Conservation (phyloP, 2,888 invertebrate species). For the Acanthacorydalis orientalis region DNA sequence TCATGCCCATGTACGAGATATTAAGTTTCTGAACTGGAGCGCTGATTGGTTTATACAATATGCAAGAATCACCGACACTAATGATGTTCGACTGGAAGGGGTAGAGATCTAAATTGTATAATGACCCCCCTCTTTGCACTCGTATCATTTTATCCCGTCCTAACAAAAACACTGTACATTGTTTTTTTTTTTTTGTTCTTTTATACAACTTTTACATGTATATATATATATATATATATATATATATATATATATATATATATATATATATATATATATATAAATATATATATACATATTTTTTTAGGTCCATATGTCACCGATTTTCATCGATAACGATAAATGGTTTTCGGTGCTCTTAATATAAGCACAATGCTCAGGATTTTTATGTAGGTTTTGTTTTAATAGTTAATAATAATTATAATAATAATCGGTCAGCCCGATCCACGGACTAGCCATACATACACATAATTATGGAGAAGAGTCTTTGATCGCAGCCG, state of each 20-base stretch:
- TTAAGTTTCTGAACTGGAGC: background rate
- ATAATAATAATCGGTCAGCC: background rate
- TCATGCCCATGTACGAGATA: background rate
- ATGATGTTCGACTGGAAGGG: background rate
- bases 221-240: too few relatives aligned
- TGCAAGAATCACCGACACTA: background rate
- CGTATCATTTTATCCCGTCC: slow-evolving; percentile 5
- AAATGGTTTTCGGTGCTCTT: background rate
- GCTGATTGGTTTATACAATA: background rate
- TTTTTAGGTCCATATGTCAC: background rate
- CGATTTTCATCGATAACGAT: background rate
- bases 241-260: too few relatives aligned
- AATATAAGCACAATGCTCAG: background rate
- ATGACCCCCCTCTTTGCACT: background rate
- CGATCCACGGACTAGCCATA: background rate
- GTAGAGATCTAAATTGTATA: background rate
- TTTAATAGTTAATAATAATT: background rate
- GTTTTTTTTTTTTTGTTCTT: slow-evolving; percentile 7
- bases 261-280: too few relatives aligned
- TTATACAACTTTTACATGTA: slow-evolving; percentile 7
- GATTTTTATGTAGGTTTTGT: background rate
- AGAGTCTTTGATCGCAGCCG: background rate
- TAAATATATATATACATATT: slow-evolving; percentile 7
- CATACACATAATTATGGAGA: background rate
- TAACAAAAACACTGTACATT: slow-evolving; percentile 9